Evolutionary conservation across 2,888 invertebrate genomes (phyloP).

Genomic region (Nymphalis c-album): DNA sequence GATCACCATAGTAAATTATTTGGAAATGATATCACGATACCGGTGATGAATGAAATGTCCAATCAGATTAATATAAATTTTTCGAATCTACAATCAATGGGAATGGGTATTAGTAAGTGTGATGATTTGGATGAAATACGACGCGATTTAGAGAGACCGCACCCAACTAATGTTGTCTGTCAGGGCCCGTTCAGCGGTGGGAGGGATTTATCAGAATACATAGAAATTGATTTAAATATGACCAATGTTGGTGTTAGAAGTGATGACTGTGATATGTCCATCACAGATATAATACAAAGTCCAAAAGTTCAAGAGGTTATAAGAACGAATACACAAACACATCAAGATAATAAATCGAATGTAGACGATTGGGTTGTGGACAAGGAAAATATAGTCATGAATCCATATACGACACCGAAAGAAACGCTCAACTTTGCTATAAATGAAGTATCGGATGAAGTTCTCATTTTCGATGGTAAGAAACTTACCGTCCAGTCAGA

Average conservation of each 20-base stretch:
- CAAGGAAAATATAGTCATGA: conserved; percentile 69
- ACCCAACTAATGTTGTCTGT: conserved; percentile 45
- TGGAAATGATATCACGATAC: conserved; percentile 54
- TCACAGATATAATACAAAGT: conserved; percentile 63
- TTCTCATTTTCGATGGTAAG: conserved; percentile 70
- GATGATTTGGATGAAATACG: conserved; percentile 70
- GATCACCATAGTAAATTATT: conserved; percentile 63
- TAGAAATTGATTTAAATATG: conserved; percentile 66
- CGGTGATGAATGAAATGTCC: conserved; percentile 53
- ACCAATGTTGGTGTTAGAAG: conserved; percentile 51
- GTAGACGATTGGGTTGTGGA: conserved; percentile 57
- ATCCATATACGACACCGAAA: conserved; percentile 59
- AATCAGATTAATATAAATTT: conserved; percentile 64
- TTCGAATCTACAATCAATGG: conserved; percentile 54
- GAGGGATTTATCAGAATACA: conserved; percentile 59
- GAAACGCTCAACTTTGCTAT: conserved; percentile 60
- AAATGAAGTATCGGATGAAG: conserved; percentile 57
- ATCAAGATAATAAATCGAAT: conserved; percentile 47
- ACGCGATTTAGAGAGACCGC: conserved; percentile 51
- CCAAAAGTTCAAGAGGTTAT: conserved; percentile 60
- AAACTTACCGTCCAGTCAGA: conserved; percentile 57
- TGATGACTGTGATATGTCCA: conserved; percentile 68
- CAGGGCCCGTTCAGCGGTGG: conserved; percentile 47
- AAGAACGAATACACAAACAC: conserved; percentile 44
- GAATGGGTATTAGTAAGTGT: conserved; percentile 42